These are phyloP conservation scores for Palaemon carinicauda DNA, from an alignment of 1,140 invertebrate species.

Conservation along the genomic window DNA sequence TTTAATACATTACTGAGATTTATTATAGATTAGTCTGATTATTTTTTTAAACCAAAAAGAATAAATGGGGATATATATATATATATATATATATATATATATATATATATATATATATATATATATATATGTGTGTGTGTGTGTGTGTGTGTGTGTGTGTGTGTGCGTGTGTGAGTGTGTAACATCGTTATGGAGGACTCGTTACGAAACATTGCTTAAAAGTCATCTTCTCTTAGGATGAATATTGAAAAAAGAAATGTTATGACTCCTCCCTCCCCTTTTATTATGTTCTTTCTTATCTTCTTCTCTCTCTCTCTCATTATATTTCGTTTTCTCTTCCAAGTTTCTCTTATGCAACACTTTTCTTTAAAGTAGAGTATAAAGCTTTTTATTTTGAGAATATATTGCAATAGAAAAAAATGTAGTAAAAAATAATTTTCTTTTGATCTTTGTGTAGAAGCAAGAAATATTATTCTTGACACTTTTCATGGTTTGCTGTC, in stretches of 20 bases:
- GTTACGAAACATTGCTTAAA: neutral
- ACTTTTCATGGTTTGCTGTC: neutral
- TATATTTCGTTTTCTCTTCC: neutral
- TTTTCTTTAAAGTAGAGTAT: too few species aligned
- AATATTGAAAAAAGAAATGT: too few species aligned
- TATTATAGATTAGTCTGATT: too few species aligned
- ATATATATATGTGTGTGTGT: neutral
- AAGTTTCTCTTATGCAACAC: too few species aligned
- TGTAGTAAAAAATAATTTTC: neutral
- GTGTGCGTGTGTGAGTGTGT: neutral
- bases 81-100: neutral
- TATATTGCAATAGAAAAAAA: too few species aligned
- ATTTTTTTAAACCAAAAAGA: too few species aligned
- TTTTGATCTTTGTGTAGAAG: neutral
- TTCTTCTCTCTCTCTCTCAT: neutral
- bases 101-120: neutral
- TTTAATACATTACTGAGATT: too few species aligned
- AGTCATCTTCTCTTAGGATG: neutral
- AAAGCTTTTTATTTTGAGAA: too few species aligned
- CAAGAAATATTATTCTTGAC: neutral
- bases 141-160: slow-evolving; percentile 2
- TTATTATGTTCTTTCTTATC: neutral
- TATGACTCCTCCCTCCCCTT: neutral
- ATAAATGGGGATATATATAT: too few species aligned
- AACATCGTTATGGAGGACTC: neutral